These are phyloP conservation scores for Nixonia krombeini DNA, from an alignment of 1,140 invertebrate genomes.

Conservation along the genomic window DNA sequence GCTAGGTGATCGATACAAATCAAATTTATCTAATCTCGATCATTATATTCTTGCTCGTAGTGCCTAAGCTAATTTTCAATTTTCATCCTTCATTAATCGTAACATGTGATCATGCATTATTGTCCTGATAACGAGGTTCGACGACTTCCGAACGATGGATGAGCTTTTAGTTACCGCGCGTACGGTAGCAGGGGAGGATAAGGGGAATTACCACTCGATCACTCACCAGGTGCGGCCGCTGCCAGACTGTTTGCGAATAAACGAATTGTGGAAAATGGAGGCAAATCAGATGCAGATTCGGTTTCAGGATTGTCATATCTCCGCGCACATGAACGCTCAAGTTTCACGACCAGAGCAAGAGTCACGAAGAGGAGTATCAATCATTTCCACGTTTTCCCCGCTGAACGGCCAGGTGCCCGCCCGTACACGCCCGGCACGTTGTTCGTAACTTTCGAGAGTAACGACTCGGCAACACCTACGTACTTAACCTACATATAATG, in stretches of 20 bases:
- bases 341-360: no score
- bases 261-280: no score
- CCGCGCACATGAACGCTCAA: no score
- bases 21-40: no score
- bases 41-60: no score
- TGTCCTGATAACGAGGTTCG: constrained; percentile 47
- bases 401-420: constrained; percentile 17
- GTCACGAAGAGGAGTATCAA: no score
- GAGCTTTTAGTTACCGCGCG: constrained; percentile 36
- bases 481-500: constrained; percentile 46
- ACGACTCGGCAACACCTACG: constrained; percentile 38
- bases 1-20: no score
- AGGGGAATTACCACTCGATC: no score
- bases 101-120: constrained; percentile 54
- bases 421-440: constrained; percentile 7
- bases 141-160: constrained; percentile 48
- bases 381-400: constrained; percentile 7
- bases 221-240: constrained; percentile 1
- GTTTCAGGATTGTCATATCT: no score
- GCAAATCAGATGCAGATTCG: no score
- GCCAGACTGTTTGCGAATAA: no score
- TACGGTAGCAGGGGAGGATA: constrained; percentile 19
- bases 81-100: constrained; percentile 50
- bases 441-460: constrained; percentile 39
- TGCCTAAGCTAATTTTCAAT: constrained; percentile 35